These are phyloP conservation scores for Plebejus argus DNA, from an alignment of 2,888 invertebrate genomes.

Conservation along the genomic window DNA sequence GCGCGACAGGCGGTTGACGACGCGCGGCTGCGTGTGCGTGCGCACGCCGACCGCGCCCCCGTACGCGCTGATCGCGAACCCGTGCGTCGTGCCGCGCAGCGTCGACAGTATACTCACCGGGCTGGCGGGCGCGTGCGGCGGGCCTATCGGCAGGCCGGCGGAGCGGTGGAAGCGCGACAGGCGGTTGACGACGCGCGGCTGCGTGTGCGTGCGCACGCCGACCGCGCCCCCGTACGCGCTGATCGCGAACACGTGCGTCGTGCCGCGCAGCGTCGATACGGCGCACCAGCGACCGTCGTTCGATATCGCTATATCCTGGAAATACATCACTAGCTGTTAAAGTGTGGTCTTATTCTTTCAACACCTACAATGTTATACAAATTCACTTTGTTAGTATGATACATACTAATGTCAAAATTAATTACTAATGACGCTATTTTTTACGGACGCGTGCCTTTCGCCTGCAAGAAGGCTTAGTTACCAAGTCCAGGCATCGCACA, in stretches of 20 bases:
- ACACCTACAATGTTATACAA: too few species aligned
- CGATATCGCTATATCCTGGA: constrained; percentile 92
- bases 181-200: constrained; percentile 95
- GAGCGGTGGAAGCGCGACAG: constrained; percentile 97
- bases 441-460: too few species aligned
- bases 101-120: constrained; percentile 45
- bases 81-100: too few species aligned
- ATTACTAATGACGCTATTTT: too few species aligned
- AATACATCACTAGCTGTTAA: neutral
- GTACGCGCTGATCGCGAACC: too few species aligned
- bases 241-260: constrained; percentile 98
- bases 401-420: neutral
- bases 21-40: constrained; percentile 96
- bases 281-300: constrained; percentile 98
- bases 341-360: neutral
- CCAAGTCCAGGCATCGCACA: too few species aligned
- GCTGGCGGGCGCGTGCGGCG: constrained; percentile 79
- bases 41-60: constrained; percentile 95
- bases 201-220: constrained; percentile 96
- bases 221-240: constrained; percentile 97
- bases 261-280: constrained; percentile 96
- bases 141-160: constrained; percentile 87
- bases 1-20: constrained; percentile 95
- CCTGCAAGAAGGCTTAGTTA: too few species aligned
- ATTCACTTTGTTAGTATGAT: too few species aligned